A percentile compares a stretch with the other conserved stretches of the same genome.
These are phyloP conservation scores for Esox lucius DNA, from an alignment of 2,797 vertebrate genomes.

Conservation along the genomic window DNA sequence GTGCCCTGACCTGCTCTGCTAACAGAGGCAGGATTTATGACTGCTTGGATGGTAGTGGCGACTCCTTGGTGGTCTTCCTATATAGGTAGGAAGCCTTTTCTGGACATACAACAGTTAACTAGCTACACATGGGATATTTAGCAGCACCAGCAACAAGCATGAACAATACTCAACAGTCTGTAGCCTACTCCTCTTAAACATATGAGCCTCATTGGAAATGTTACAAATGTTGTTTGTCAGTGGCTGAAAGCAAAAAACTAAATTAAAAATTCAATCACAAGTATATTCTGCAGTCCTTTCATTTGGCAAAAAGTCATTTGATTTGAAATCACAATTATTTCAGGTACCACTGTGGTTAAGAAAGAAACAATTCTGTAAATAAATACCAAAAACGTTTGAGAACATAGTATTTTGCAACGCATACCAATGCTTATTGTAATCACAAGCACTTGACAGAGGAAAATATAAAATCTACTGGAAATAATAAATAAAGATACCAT, in stretches of 20 bases:
- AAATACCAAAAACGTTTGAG: constrained; percentile 4
- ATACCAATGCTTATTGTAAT: constrained; percentile 5
- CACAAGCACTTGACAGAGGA: constrained; percentile 4
- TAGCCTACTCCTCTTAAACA: background rate
- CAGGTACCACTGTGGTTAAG: constrained; percentile 1
- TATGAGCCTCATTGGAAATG: background rate
- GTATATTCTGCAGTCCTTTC: background rate
- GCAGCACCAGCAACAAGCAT: background rate
- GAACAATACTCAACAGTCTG: background rate
- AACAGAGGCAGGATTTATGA: constrained; percentile 4
- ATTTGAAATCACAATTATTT: constrained; percentile 7
- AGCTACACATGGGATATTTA: constrained; percentile 3
- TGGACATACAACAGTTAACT: constrained; percentile 17
- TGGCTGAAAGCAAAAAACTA: background rate
- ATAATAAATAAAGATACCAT: constrained; percentile 10
- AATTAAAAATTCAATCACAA: background rate
- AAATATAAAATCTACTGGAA: constrained; percentile 1
- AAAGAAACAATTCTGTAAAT: constrained; percentile 2
- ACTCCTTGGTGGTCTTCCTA: background rate
- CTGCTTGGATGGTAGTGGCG: constrained; percentile 17
- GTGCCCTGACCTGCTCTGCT: constrained; percentile 2
- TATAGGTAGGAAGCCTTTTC: constrained; percentile 19
- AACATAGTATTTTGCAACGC: constrained; percentile 5
- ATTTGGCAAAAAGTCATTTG: background rate
- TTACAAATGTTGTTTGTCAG: background rate